Evolutionary conservation across 2,113 vertebrate genomes (phyloP), one percentile per base, ranked within the genome.

Genomic region (Nansenia antarctica): DNA sequence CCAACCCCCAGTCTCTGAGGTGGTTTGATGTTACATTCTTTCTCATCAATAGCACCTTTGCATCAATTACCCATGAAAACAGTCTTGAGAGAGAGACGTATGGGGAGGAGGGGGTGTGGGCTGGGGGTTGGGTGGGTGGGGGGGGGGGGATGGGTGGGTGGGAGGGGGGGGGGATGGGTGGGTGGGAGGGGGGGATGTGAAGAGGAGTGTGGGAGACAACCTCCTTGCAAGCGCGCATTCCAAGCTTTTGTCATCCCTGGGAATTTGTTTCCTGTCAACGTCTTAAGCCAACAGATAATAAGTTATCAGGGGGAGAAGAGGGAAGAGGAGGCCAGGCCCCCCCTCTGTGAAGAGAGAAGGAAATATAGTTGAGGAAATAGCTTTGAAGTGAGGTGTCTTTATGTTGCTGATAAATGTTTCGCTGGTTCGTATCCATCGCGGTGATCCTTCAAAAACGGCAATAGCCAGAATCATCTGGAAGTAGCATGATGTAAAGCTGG

Each of bases 211-310:
- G 79, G 80, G 85, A 88, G 88, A 88, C 85, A 72, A 79, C 78
- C 69, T 86, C 74, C 85, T 84, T 71, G 77, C 72, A 86, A n/a
- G n/a, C n/a, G 74, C 65, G 55, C 87, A 91, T 91, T 89, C 85
- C 83, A 86, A 72, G 82, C 84, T 86, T 90, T 92, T 90, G 89
- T 90, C 75, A 75, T 81, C 69, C 74, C 76, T 77, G 76, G 80
- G 76, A 89, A 86, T 91, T 89, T 83, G 87, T 85, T 84, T 91
- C 86, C 86, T 88, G 87, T 88, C 85, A 88, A 80, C 75, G 67
- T 88, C 80, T 84, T 83, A 87, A 90, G 79, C 79, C 74, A 78
- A 82, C 80, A 89, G 86, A 87, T 86, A 83, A 88, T 88, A 80
- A 47, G 75, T 84, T 87, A 84, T 88, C 83, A 79, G 77, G n/a